Conservation (phyloP, 2,888 invertebrate genomes). For the Ophioninae sp. region DNA sequence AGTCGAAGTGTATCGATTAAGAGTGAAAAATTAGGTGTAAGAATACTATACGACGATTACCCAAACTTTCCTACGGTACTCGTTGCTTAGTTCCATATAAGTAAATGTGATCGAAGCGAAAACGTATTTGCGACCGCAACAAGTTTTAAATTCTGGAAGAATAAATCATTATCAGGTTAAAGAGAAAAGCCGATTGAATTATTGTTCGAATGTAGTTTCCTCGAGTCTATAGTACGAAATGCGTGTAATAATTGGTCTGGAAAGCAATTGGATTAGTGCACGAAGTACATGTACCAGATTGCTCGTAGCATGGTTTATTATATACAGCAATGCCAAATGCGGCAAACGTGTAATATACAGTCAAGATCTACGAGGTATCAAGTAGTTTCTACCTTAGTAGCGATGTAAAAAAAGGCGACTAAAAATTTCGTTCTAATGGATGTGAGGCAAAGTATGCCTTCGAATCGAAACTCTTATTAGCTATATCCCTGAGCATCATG, state of each 20-base stretch:
- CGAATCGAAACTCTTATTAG: slow-evolving; percentile 83
- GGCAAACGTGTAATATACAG: no score
- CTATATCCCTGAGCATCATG: slow-evolving; percentile 81
- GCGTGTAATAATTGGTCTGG: slow-evolving; percentile 55
- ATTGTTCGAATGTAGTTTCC: slow-evolving; percentile 37
- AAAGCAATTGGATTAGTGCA: slow-evolving; percentile 27
- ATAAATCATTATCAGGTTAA: slow-evolving; percentile 13
- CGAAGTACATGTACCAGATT: slow-evolving; percentile 29
- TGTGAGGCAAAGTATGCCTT: slow-evolving; percentile 85
- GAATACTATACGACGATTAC: slow-evolving; percentile 25
- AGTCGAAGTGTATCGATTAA: slow-evolving; percentile 36
- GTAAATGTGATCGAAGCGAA: slow-evolving; percentile 35
- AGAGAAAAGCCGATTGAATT: slow-evolving; percentile 3
- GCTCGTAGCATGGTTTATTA: slow-evolving; percentile 17
- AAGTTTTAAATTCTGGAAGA: slow-evolving; percentile 23
- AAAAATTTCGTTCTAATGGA: slow-evolving; percentile 83
- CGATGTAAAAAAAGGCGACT: slow-evolving; percentile 21
- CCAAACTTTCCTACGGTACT: slow-evolving; percentile 53
- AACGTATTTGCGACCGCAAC: slow-evolving; percentile 26
- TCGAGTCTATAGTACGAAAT: slow-evolving; percentile 43
- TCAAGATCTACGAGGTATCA: no score
- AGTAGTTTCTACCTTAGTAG: no score
- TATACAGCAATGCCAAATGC: slow-evolving; percentile 17
- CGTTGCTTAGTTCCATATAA: slow-evolving; percentile 44
- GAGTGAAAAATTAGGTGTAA: slow-evolving; percentile 11